Evolutionary conservation across 1,140 invertebrate genomes (phyloP), one percentile per base, ranked within the genome.

Genomic region (Cephus cinctus): DNA sequence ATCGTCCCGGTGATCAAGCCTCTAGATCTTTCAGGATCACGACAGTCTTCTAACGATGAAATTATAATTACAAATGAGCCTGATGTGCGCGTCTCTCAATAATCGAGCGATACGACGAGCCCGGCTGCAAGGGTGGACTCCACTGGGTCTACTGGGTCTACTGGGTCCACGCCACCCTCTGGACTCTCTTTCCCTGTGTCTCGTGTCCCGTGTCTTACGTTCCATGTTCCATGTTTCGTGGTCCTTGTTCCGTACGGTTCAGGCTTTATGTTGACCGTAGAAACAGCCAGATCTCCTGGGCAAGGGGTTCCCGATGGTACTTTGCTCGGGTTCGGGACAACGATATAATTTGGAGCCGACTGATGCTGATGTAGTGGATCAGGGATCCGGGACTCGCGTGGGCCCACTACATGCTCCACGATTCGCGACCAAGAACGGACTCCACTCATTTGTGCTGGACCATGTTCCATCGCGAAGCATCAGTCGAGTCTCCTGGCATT

Each of bases 1-100:
- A 75, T 75, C 72, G 59, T 14, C 61, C 56, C 59, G 39, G 18
- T 18, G 68, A 71, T 69, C 69, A 55, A 59, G 57, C 46, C 57
- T 42, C 44, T 59, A 69, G 66, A 73, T 71, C 67, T 65, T 46
- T 54, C 61, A 61, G 55, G 59, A 73, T 75, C 71, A 73, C 70
- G 71, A 73, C 68, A 67, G 60, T 51, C 57, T 35, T 41, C 66
- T 75, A 72, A 75, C 73, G 72, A 64, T 61, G 36, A 61, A 63
- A 74, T 75, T 73, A 73, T 73, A 75, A 75, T 73, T 72, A 72
- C 69, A 73, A 75, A 73, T 71, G 52, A 54, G 22, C 36, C 46
- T 31, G 32, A 21, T 47, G 50, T 40, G 38, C 35, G 35, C 47
- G 57, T 59, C 63, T 44, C 22, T 55, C 62, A 68, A 68, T 70